Conservation (phyloP, 2,113 vertebrate genomes). For the Rhea americana region DNA sequence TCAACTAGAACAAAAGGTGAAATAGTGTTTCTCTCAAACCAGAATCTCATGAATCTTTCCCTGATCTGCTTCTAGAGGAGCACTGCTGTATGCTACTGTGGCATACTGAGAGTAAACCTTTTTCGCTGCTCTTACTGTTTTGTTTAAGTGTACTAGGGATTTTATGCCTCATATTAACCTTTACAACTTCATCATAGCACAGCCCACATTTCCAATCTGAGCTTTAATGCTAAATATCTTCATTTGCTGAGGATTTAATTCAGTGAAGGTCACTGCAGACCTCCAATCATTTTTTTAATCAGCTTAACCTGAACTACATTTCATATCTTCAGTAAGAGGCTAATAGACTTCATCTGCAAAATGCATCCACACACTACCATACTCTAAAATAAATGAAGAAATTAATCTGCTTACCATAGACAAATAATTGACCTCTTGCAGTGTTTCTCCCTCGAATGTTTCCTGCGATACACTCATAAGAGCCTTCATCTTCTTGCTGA, state of each 20-base stretch:
- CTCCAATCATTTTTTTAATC: constrained; percentile 1
- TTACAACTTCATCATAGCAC: background rate
- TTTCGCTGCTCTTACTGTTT: background rate
- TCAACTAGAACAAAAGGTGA: background rate
- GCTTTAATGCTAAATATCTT: background rate
- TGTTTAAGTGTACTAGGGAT: background rate
- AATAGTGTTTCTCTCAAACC: background rate
- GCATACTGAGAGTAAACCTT: background rate
- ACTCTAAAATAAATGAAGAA: background rate
- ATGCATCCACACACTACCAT: background rate
- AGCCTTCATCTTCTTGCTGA: constrained; percentile 85
- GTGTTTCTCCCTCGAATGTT: constrained; percentile 83
- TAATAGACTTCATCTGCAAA: background rate
- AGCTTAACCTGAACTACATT: background rate
- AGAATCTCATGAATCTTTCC: background rate
- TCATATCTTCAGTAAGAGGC: background rate
- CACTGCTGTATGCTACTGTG: background rate
- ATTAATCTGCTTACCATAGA: constrained; percentile 80
- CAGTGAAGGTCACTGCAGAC: background rate
- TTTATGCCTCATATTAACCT: background rate
- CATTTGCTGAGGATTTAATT: background rate
- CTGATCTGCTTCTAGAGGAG: background rate
- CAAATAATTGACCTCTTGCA: constrained; percentile 84
- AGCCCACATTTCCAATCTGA: background rate
- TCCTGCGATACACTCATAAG: constrained; percentile 84